Percentiles rank a stretch among this genome's conserved stretches.
phyloP scores from a whole-genome alignment of 2,888 invertebrate genomes.

The Xestia ashworthii region DNA sequence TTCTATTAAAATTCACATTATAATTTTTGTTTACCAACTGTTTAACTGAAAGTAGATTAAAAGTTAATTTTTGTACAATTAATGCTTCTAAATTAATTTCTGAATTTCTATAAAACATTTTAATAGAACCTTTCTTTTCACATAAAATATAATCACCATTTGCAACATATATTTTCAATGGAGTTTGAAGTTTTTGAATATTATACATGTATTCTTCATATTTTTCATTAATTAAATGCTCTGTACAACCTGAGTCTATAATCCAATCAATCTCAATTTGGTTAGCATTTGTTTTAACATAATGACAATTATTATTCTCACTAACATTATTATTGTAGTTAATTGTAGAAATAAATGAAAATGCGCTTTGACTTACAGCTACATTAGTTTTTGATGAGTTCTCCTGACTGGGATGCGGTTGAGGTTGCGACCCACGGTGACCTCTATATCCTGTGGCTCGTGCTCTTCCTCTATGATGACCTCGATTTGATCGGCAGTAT shows the following conservation, averaged over 20 bases:
- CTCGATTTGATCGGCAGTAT: constrained; percentile 3
- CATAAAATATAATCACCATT: too few relatives aligned
- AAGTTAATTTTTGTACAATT: too few relatives aligned
- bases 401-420: constrained; percentile 5
- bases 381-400: constrained; percentile 1
- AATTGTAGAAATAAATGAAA: constrained; percentile 1
- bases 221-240: constrained; percentile 14
- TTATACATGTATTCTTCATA: constrained; percentile 9
- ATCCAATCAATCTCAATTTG: too few relatives aligned
- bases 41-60: too few relatives aligned
- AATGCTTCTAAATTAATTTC: too few relatives aligned
- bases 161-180: constrained; percentile 1
- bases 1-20: too few relatives aligned
- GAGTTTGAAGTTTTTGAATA: constrained; percentile 13
- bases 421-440: constrained; percentile 8
- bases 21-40: too few relatives aligned
- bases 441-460: constrained; percentile 8
- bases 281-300: too few relatives aligned
- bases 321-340: neutral
- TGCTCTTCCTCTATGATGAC: neutral
- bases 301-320: too few relatives aligned
- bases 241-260: constrained; percentile 1
- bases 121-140: too few relatives aligned
- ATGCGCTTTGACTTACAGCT: constrained; percentile 6
- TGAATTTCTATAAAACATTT: too few relatives aligned